A percentile compares a stretch with the other conserved stretches of the same genome.
Evolutionary conservation across 2,113 vertebrate genomes (phyloP).

Genomic region (Cariama cristata): DNA sequence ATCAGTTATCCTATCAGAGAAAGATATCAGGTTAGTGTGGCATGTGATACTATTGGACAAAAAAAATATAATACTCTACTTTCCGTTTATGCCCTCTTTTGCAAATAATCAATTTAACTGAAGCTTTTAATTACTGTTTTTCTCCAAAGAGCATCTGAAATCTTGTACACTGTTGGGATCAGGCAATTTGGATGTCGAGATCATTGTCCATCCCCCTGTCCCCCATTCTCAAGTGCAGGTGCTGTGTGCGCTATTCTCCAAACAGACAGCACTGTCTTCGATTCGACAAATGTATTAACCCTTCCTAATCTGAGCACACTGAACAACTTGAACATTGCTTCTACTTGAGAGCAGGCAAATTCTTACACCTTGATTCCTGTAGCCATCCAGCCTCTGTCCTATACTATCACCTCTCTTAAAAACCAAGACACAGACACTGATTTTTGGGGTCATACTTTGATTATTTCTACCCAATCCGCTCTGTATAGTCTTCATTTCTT

Average conservation of each 20-base stretch:
- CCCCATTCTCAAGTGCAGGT: neutral
- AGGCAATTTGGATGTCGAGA: neutral
- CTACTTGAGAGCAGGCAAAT: neutral
- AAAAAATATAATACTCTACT: neutral
- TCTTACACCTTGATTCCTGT: fast-evolving
- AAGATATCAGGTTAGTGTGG: neutral
- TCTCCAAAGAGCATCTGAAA: neutral
- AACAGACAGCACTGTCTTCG: neutral
- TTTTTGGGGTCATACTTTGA: neutral
- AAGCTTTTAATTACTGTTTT: neutral
- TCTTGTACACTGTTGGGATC: neutral
- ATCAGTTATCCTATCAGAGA: neutral
- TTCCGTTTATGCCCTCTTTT: neutral
- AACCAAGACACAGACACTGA: neutral
- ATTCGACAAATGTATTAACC: neutral
- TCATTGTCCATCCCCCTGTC: neutral
- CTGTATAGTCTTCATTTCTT: neutral
- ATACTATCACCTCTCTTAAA: neutral
- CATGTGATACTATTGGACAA: neutral
- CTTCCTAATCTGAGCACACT: neutral
- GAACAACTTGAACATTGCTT: neutral
- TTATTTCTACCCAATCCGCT: neutral
- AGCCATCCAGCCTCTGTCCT: neutral
- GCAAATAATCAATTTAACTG: neutral
- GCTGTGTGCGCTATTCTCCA: neutral